A percentile compares a stretch with the other conserved stretches of the same genome.
Evolutionary conservation across 2,113 vertebrate genomes (phyloP).

Genomic region (Pteruthius melanotis): DNA sequence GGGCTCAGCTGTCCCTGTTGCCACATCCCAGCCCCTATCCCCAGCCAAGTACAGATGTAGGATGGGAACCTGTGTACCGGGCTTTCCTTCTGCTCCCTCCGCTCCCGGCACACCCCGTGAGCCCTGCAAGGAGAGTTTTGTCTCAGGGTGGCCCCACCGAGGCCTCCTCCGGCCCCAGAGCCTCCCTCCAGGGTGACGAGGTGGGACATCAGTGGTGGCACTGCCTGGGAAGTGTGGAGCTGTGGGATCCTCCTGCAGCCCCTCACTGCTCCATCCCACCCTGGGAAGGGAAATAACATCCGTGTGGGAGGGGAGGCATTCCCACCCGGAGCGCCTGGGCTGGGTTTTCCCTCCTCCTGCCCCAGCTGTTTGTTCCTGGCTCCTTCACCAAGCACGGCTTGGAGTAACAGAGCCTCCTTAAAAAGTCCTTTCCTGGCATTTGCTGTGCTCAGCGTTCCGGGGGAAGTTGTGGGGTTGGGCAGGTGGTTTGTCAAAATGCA

Average conservation of each 20-base stretch:
- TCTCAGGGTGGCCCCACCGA: neutral
- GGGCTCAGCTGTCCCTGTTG: neutral
- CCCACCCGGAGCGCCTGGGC: neutral
- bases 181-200: neutral
- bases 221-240: neutral
- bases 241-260: neutral
- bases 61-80: conserved; percentile 79
- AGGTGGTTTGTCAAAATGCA: neutral
- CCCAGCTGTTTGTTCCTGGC: neutral
- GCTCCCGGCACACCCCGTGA: conserved; percentile 73
- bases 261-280: neutral
- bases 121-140: conserved; percentile 69
- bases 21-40: neutral
- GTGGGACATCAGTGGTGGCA: neutral
- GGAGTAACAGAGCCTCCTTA: neutral
- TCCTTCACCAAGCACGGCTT: neutral
- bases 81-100: conserved; percentile 72
- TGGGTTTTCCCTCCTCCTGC: neutral
- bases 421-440: neutral
- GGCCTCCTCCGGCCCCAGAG: neutral
- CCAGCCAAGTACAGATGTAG: conserved; percentile 35
- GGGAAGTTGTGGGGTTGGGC: neutral
- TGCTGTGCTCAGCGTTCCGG: fast-evolving
- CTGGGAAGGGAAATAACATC: neutral
- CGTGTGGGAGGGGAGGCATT: neutral